Percentiles rank a stretch among this genome's conserved stretches.
Evolutionary conservation across 2,113 vertebrate genomes (phyloP).

Genomic region (Lepidothrix coronata): DNA sequence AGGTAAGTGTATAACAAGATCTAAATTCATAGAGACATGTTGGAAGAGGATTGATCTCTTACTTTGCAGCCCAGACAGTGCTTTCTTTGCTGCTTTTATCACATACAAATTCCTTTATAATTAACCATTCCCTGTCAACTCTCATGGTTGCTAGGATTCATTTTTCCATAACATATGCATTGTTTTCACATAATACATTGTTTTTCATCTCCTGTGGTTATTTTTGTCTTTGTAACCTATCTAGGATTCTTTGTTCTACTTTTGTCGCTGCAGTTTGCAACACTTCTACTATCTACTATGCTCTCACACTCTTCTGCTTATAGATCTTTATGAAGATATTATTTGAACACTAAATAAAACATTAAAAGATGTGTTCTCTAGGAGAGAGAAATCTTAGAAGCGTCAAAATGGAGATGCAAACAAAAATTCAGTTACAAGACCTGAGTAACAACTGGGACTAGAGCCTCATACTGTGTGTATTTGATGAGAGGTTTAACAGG

Average conservation of each 20-base stretch:
- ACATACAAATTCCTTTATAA: neutral
- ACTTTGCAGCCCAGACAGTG: neutral
- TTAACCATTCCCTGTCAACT: neutral
- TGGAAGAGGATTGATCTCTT: neutral
- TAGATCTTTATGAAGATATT: neutral
- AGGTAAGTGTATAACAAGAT: neutral
- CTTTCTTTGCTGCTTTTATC: neutral
- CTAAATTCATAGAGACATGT: neutral
- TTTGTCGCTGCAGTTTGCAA: neutral
- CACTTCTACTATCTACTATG: neutral
- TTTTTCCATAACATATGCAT: neutral
- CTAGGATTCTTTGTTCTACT: neutral
- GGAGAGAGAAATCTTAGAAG: neutral
- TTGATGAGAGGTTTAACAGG: neutral
- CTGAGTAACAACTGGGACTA: neutral
- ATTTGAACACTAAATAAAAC: slow-evolving; percentile 8
- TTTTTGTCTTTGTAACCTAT: neutral
- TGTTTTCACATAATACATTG: neutral
- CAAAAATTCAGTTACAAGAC: neutral
- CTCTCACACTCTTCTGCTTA: neutral
- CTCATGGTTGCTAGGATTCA: neutral
- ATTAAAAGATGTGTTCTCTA: neutral
- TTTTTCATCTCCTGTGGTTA: neutral
- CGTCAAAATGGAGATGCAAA: neutral
- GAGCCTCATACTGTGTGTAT: neutral